Evolutionary conservation across 2,797 vertebrate species (phyloP), one percentile per base, ranked within the genome.

Genomic region (Silurus lanzhouensis): DNA sequence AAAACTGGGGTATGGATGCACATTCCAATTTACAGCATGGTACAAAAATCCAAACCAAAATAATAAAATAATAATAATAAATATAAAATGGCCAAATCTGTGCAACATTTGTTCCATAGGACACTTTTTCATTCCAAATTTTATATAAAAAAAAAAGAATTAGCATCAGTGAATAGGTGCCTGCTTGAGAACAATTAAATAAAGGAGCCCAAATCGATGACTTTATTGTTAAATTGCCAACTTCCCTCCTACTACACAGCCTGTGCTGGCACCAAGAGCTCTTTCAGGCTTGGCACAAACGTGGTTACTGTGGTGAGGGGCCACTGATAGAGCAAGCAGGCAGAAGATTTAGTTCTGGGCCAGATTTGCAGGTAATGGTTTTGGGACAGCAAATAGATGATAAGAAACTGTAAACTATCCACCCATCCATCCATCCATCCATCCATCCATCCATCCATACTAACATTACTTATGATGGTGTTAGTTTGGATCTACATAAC

Each of bases 171-270:
- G 87, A 88, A 88, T 88, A 64, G 78, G 82, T 52, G 63, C 82
- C 48, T 85, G 86, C 88, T 88, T 83, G 77, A 85, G 72, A 88
- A 91, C 78, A 86, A 89, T 86, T 79, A 86, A 86, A 88, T 85
- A 83, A 89, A 88, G 78, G 60, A 79, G 81, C 46, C 79, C 83
- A 85, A 88, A 90, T 88, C 68, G 71, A 89, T 90, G 81, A 89
- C 83, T 88, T 90, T 88, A 88, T 90, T 89, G 87, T 86, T 78
- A 83, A 71, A 74, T 80, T 86, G 87, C 86, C 87, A 89, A 83
- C 72, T 83, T 80, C 78, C 72, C 89, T 88, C 84, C 83, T 81
- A 82, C 87, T 77, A 81, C 83, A 87, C 82, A 86, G 85, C 68
- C 61, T 78, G 82, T 64, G 57, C 83, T 81, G 71, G 82, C 85